These are phyloP conservation scores for Dexiosoma caninum DNA, from an alignment of 2,888 invertebrate species.

Conservation along the genomic window DNA sequence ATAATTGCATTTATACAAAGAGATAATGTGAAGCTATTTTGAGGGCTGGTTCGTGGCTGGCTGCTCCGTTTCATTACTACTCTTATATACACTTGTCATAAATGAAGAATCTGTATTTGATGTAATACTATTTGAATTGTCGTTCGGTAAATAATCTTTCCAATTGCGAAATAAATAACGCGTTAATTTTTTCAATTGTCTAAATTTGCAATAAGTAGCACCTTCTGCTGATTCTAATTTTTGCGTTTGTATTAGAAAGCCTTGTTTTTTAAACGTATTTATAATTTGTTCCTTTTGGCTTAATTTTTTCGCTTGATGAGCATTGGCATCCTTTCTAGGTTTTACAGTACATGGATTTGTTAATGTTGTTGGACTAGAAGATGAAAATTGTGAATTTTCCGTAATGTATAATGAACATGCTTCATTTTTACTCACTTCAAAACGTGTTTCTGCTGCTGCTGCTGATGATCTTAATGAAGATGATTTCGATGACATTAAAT, in stretches of 20 bases:
- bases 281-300: conserved; percentile 91
- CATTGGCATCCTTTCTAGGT: not conserved
- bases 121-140: conserved; percentile 65
- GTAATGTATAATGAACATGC: conserved; percentile 21
- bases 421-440: conserved; percentile 36
- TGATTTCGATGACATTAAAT: conserved; percentile 10
- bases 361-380: conserved; percentile 49
- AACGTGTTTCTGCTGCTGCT: too few relatives aligned
- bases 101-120: too few relatives aligned
- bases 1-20: too few relatives aligned
- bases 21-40: too few relatives aligned
- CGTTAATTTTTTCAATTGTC: conserved; percentile 93
- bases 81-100: too few relatives aligned
- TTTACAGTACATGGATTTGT: not conserved
- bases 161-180: conserved; percentile 93
- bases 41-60: too few relatives aligned
- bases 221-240: conserved; percentile 95
- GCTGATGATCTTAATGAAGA: too few relatives aligned
- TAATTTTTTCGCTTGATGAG: conserved; percentile 85
- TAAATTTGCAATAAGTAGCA: conserved; percentile 94
- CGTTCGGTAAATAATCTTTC: conserved; percentile 92
- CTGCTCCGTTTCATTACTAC: too few relatives aligned
- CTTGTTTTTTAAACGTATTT: conserved; percentile 94
- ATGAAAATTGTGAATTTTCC: conserved; percentile 24
- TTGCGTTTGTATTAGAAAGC: conserved; percentile 94